phyloP scores from a whole-genome alignment of 2,888 invertebrate genomes.

The Sminthurides aquaticus region DNA sequence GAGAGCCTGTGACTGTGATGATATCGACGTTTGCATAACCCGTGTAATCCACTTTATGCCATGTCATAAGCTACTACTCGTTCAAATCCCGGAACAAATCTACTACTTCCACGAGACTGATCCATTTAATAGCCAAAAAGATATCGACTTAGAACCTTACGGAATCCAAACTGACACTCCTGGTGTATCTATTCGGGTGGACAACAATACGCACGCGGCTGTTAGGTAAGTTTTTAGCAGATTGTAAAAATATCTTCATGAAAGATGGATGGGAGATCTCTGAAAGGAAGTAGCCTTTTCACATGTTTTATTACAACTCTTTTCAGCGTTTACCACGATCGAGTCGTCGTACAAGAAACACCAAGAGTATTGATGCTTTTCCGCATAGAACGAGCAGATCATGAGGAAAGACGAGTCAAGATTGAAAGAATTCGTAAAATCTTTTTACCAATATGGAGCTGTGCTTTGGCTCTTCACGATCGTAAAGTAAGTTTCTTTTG shows the following conservation, averaged over 20 bases:
- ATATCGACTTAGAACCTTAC: conserved; percentile 17
- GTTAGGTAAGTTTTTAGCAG: conserved; percentile 24
- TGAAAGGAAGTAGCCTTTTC: not conserved
- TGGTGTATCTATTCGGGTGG: conserved; percentile 18
- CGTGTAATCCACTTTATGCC: conserved; percentile 28
- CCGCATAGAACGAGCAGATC: conserved; percentile 25
- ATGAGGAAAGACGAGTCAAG: conserved; percentile 15
- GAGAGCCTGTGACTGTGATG: conserved; percentile 30
- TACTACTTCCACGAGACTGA: conserved; percentile 28
- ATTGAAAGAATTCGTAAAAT: conserved; percentile 29
- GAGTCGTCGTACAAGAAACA: conserved; percentile 30
- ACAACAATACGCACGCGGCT: conserved; percentile 34
- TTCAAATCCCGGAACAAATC: conserved; percentile 25
- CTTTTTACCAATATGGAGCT: conserved; percentile 34
- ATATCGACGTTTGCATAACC: conserved; percentile 26
- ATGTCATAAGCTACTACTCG: conserved; percentile 26
- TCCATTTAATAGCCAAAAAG: conserved; percentile 11
- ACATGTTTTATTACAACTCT: too few relatives aligned
- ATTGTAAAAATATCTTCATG: not conserved
- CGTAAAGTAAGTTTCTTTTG: conserved; percentile 23
- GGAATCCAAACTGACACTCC: conserved; percentile 10
- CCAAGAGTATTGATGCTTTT: conserved; percentile 28
- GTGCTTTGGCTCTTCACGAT: conserved; percentile 27
- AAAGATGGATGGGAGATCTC: not conserved
- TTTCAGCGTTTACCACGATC: conserved; percentile 31